A percentile compares a stretch with the other conserved stretches of the same genome.
Evolutionary conservation across 2,888 invertebrate species (phyloP).

Genomic region (Cryptocephalus primarius): DNA sequence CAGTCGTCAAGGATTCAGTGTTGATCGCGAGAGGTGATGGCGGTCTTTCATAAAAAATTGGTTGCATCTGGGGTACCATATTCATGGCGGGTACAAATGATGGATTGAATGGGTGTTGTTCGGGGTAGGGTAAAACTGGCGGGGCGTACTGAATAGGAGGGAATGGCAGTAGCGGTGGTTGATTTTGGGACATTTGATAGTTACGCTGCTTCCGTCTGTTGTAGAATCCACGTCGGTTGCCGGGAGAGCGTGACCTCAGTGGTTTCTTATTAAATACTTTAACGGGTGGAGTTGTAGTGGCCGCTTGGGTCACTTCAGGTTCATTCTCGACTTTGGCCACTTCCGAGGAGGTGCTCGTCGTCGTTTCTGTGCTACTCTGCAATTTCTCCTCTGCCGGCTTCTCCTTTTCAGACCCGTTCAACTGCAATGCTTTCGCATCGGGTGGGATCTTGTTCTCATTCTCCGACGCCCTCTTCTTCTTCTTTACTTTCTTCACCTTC

Average conservation of each 20-base stretch:
- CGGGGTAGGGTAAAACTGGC: constrained; percentile 2
- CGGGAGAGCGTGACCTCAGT: background rate
- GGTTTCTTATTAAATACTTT: background rate
- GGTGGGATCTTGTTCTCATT: background rate
- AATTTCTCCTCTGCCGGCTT: background rate
- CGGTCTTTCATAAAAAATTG: constrained; percentile 22
- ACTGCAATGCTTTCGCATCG: constrained; percentile 1
- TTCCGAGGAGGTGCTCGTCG: background rate
- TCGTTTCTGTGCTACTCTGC: background rate
- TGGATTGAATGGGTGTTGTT: constrained; percentile 6
- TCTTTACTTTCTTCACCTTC: constrained; percentile 16
- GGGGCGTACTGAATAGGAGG: constrained; percentile 6
- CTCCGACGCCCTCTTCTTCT: constrained; percentile 11
- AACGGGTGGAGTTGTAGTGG: background rate
- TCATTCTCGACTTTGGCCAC: too few species aligned
- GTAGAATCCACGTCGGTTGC: constrained; percentile 3
- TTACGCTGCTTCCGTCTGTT: constrained; percentile 1
- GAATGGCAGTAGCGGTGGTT: constrained; percentile 4
- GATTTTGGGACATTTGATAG: constrained; percentile 3
- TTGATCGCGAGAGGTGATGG: constrained; percentile 30
- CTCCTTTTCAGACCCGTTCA: constrained; percentile 1
- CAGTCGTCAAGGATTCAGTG: constrained; percentile 23
- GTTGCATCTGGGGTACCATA: constrained; percentile 12
- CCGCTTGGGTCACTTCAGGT: background rate
- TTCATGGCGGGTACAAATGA: constrained; percentile 9